Conservation (phyloP, 2,888 invertebrate genomes). For the Pterostichus niger region DNA sequence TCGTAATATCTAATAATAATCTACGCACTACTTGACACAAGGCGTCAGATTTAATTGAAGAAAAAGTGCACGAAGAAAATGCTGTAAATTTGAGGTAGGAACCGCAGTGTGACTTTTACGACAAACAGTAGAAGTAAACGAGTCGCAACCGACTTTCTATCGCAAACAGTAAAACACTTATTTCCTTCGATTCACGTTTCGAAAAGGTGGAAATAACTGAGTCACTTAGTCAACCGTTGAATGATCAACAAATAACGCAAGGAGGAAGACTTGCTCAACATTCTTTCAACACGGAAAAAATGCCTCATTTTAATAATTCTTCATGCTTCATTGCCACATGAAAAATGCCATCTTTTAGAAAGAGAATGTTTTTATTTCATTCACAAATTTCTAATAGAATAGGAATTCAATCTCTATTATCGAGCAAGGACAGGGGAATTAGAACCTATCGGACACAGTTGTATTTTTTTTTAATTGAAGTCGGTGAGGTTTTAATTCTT, state of each 20-base stretch:
- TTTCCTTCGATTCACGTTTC: conserved; percentile 22
- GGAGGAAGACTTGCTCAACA: conserved; percentile 31
- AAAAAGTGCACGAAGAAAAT: conserved; percentile 37
- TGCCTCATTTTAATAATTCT: conserved; percentile 29
- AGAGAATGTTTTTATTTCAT: neutral
- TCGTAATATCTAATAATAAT: conserved; percentile 54
- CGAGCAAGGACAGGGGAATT: too few relatives aligned
- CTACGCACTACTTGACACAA: conserved; percentile 62
- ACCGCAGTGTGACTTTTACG: conserved; percentile 20
- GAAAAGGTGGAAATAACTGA: conserved; percentile 28
- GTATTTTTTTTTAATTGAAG: too few relatives aligned
- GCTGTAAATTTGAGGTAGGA: conserved; percentile 48
- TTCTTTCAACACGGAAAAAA: conserved; percentile 15
- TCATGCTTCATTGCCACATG: conserved; percentile 22
- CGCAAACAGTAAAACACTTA: conserved; percentile 11
- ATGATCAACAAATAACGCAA: neutral
- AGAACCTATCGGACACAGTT: too few relatives aligned
- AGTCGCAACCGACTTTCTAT: conserved; percentile 14
- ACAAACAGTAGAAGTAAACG: conserved; percentile 8
- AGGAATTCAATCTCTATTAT: too few relatives aligned
- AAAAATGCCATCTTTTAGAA: neutral
- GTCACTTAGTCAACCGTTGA: conserved; percentile 6
- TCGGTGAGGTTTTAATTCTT: too few relatives aligned
- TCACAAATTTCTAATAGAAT: conserved; percentile 4
- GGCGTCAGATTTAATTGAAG: conserved; percentile 30